Conservation (phyloP, 2,797 vertebrate species). For the Lagorchestes hirsutus region DNA sequence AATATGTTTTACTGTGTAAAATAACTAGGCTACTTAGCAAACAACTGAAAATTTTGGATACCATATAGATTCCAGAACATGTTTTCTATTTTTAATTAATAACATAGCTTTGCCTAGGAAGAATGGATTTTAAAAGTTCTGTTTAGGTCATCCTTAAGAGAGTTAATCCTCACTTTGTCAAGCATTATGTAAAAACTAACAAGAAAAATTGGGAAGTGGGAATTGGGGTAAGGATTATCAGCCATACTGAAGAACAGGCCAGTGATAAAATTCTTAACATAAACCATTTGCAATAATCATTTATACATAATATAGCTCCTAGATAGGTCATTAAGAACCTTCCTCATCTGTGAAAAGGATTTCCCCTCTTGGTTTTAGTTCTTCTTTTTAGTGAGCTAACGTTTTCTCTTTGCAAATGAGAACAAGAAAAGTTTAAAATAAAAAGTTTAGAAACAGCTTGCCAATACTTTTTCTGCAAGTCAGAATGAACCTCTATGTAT, state of each 20-base stretch:
- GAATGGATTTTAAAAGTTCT: neutral
- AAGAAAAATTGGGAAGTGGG: constrained; percentile 10
- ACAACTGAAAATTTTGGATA: neutral
- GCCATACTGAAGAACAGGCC: neutral
- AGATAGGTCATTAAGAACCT: neutral
- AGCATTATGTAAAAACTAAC: neutral
- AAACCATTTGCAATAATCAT: neutral
- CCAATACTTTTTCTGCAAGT: constrained; percentile 64
- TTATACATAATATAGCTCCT: constrained; percentile 8
- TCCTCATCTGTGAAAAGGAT: constrained; percentile 25
- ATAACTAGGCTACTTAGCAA: neutral
- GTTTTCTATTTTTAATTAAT: neutral
- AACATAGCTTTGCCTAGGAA: neutral
- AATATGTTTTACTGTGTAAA: neutral
- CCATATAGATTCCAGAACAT: neutral
- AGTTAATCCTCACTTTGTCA: neutral
- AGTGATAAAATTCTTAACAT: neutral
- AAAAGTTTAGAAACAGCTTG: constrained; percentile 26
- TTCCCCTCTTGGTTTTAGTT: constrained; percentile 60
- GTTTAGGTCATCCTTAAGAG: neutral
- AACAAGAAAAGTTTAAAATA: constrained; percentile 15
- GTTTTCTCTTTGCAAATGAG: constrained; percentile 55
- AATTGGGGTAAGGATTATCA: neutral
- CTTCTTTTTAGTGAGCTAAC: constrained; percentile 29
- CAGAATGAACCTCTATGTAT: constrained; percentile 13